Conservation (phyloP, 2,888 invertebrate genomes). For the Lomographa bimaculata region DNA sequence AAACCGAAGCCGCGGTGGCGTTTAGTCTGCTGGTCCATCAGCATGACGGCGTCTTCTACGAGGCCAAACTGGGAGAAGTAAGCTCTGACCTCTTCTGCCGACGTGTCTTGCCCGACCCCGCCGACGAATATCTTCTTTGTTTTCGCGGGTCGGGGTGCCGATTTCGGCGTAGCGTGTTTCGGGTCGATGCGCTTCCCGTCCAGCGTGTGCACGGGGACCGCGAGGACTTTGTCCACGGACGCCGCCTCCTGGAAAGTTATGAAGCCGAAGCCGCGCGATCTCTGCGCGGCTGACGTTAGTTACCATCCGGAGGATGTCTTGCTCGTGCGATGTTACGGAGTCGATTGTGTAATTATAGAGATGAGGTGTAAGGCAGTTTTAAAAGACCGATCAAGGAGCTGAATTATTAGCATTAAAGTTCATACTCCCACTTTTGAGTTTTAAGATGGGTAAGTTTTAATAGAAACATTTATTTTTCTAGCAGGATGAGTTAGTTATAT, state of each 20-base stretch:
- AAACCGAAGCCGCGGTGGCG: constrained; percentile 96
- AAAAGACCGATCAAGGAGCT: too few relatives aligned
- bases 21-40: constrained; percentile 97
- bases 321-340: too few relatives aligned
- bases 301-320: too few relatives aligned
- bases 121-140: constrained; percentile 97
- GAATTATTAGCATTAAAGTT: too few relatives aligned
- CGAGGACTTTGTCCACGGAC: constrained; percentile 95
- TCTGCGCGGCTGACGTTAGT: constrained; percentile 84
- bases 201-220: constrained; percentile 94
- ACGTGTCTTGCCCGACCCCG: constrained; percentile 95
- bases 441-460: too few relatives aligned
- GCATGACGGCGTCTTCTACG: constrained; percentile 96
- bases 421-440: too few relatives aligned
- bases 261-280: constrained; percentile 97
- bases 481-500: too few relatives aligned
- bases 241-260: constrained; percentile 96
- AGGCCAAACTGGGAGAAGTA: constrained; percentile 96
- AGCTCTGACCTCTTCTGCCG: constrained; percentile 94
- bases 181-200: constrained; percentile 98
- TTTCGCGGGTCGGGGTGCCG: constrained; percentile 93
- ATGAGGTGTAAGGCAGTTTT: too few relatives aligned
- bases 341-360: too few relatives aligned
- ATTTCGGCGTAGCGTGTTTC: constrained; percentile 96
- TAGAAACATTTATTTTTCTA: too few relatives aligned